A percentile compares a stretch with the other conserved stretches of the same genome.
Evolutionary conservation across 2,113 vertebrate genomes (phyloP).

Genomic region (Piprites chloris): DNA sequence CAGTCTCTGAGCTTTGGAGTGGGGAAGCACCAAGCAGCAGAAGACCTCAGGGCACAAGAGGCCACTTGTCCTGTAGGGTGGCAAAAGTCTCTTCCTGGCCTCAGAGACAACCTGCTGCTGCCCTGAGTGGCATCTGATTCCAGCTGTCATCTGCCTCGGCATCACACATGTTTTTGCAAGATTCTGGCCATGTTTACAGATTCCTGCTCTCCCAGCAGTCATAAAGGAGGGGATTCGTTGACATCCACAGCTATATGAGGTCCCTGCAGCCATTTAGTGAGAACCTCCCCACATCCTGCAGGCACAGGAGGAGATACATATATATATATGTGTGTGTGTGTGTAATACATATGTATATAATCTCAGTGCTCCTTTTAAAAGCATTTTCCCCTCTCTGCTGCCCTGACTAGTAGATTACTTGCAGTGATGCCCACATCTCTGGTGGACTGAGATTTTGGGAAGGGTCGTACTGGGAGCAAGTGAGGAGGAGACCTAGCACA

Average conservation of each 20-base stretch:
- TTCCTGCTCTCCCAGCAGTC: neutral
- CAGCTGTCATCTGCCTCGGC: neutral
- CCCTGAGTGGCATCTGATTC: neutral
- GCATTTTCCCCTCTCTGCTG: neutral
- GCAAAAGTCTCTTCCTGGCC: neutral
- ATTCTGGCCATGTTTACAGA: accelerated
- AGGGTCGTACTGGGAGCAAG: neutral
- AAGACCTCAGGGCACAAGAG: neutral
- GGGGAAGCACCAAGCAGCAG: neutral
- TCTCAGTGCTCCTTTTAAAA: neutral
- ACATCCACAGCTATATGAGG: neutral
- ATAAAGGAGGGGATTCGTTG: neutral
- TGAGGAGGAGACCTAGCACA: neutral
- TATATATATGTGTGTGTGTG: neutral
- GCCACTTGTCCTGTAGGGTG: neutral
- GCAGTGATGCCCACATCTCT: neutral
- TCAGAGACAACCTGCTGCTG: neutral
- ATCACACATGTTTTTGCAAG: neutral
- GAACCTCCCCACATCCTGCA: accelerated
- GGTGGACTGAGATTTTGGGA: neutral
- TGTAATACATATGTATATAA: neutral
- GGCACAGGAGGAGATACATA: neutral
- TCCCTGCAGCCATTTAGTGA: neutral
- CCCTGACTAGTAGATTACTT: neutral
- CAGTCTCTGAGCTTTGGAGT: neutral